A percentile compares a stretch with the other conserved stretches of the same genome.
These are phyloP conservation scores for Mormyrops boulengeri DNA, from an alignment of 2,797 vertebrate species.

Conservation along the genomic window DNA sequence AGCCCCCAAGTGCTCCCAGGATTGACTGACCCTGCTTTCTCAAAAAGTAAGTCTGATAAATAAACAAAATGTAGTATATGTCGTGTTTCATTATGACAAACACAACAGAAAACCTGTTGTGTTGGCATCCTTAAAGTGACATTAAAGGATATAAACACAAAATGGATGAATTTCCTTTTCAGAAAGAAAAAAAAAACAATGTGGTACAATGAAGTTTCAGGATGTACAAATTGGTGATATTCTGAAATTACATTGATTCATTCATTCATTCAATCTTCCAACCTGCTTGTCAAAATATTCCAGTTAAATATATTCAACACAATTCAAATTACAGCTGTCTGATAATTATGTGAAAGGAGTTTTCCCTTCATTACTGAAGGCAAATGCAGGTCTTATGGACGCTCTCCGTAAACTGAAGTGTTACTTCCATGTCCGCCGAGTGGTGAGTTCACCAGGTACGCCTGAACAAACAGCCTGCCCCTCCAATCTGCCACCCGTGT, in stretches of 20 bases:
- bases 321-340: not conserved
- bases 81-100: not conserved
- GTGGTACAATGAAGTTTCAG: not conserved
- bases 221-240: not conserved
- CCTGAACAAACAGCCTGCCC: not conserved
- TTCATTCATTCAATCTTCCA: not conserved
- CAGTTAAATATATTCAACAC: not conserved
- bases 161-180: not conserved
- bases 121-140: not conserved
- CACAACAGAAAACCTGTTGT: not conserved
- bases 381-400: not conserved
- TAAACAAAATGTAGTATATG: not conserved
- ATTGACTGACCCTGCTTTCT: not conserved
- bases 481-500: not conserved
- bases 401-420: not conserved
- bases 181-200: not conserved
- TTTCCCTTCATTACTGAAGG: not conserved
- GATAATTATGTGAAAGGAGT: not conserved
- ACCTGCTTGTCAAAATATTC: not conserved
- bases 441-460: not conserved
- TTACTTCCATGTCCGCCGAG: not conserved
- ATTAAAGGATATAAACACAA: not conserved
- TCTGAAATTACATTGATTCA: not conserved
- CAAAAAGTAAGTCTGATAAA: not conserved
- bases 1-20: not conserved